These are phyloP conservation scores for Melipona bicolor DNA, from an alignment of 2,888 invertebrate species.

Conservation along the genomic window DNA sequence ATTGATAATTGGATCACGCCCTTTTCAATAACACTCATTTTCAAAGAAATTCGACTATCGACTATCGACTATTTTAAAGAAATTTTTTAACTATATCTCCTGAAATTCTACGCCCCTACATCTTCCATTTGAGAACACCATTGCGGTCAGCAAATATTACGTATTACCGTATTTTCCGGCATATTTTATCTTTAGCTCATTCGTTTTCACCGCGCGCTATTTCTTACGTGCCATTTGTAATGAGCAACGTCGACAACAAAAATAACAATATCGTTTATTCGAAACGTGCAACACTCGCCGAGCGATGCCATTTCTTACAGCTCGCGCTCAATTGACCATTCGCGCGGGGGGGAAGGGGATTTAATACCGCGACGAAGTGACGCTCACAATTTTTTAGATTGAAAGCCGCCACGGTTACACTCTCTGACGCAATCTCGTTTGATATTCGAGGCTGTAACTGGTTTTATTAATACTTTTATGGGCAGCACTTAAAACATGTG, in stretches of 20 bases:
- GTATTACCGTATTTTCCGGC: too few relatives aligned
- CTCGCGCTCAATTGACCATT: constrained; percentile 35
- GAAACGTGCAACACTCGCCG: neutral
- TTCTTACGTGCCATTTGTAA: neutral
- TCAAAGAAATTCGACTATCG: neutral
- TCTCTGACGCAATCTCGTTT: constrained; percentile 40
- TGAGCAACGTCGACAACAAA: neutral
- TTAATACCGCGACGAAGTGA: constrained; percentile 41
- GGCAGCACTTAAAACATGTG: constrained; percentile 34
- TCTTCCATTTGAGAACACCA: too few relatives aligned
- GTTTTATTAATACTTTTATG: constrained; percentile 65
- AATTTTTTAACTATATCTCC: too few relatives aligned
- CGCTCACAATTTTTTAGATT: constrained; percentile 12
- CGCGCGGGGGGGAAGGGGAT: neutral
- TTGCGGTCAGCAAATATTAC: too few relatives aligned
- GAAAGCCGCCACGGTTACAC: neutral
- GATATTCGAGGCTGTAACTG: constrained; percentile 55
- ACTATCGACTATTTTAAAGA: too few relatives aligned
- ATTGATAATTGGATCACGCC: neutral
- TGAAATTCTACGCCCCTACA: too few relatives aligned
- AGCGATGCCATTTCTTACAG: constrained; percentile 13
- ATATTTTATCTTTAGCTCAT: too few relatives aligned
- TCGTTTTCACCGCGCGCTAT: neutral
- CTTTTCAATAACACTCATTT: neutral
- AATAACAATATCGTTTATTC: neutral